Evolutionary conservation across 2,888 invertebrate genomes (phyloP).

Genomic region (Plagodis pulveraria): DNA sequence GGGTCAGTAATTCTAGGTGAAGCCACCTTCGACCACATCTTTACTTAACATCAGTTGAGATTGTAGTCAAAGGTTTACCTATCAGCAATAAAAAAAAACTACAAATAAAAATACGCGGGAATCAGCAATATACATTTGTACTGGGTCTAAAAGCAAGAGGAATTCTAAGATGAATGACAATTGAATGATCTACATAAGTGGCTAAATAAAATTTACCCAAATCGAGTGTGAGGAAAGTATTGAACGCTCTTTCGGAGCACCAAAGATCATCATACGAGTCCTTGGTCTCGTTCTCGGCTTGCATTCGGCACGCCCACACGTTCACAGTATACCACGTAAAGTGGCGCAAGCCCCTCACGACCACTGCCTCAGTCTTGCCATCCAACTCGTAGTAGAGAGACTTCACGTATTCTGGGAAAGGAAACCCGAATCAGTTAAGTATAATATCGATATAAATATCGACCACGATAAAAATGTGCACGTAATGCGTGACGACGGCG

Average conservation of each 20-base stretch:
- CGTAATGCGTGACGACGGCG: not conserved
- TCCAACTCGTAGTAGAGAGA: conserved; percentile 76
- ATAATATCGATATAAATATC: too few relatives aligned
- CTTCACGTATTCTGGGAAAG: conserved; percentile 61
- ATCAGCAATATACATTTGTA: too few relatives aligned
- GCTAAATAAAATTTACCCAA: conserved; percentile 48
- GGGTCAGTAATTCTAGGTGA: too few relatives aligned
- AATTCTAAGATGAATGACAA: too few relatives aligned
- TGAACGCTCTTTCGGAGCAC: conserved; percentile 79
- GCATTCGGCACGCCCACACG: conserved; percentile 91
- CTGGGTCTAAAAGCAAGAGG: too few relatives aligned
- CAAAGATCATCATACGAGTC: conserved; percentile 62
- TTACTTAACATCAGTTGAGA: too few relatives aligned
- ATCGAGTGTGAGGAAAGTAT: conserved; percentile 71
- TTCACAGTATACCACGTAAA: conserved; percentile 91
- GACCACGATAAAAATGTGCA: not conserved
- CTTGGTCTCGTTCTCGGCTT: conserved; percentile 80
- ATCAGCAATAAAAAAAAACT: too few relatives aligned
- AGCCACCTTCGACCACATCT: too few relatives aligned
- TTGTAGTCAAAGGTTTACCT: too few relatives aligned
- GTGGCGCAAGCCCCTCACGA: conserved; percentile 86
- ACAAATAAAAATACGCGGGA: too few relatives aligned
- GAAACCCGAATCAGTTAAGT: not conserved
- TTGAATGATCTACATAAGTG: too few relatives aligned
- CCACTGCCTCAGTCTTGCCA: conserved; percentile 69